phyloP scores from a whole-genome alignment of 30 jellyfish, hydroid and myxozoan species.

The Pseudorhiza aurosa region DNA sequence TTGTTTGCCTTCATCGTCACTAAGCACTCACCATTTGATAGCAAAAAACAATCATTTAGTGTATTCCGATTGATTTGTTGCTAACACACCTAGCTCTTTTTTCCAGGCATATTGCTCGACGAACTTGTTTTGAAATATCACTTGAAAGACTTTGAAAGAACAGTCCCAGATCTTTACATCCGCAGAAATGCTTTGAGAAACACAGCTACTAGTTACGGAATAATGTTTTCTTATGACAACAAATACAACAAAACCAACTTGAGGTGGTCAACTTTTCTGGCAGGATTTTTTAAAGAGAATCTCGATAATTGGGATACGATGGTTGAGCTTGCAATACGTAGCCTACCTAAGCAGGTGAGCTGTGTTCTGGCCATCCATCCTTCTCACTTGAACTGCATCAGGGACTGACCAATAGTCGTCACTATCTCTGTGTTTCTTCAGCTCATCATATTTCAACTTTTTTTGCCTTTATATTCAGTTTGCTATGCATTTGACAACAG shows the following conservation, averaged over 20 bases:
- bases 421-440: too few relatives aligned
- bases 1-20: neutral
- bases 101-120: slow-evolving; percentile 38
- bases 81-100: neutral
- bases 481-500: too few relatives aligned
- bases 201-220: slow-evolving; percentile 40
- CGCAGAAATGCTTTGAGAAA: slow-evolving; percentile 15
- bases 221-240: slow-evolving; percentile 1
- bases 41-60: too few relatives aligned
- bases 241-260: slow-evolving; percentile 7
- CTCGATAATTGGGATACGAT: slow-evolving; percentile 33
- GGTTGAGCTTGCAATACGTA: slow-evolving; percentile 13
- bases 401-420: too few relatives aligned
- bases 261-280: slow-evolving; percentile 31
- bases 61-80: too few relatives aligned
- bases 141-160: neutral
- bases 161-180: neutral
- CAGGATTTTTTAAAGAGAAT: slow-evolving; percentile 36
- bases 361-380: neutral
- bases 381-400: too few relatives aligned
- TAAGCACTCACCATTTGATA: too few relatives aligned
- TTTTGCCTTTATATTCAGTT: too few relatives aligned
- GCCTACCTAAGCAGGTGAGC: slow-evolving; percentile 24
- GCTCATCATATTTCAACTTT: too few relatives aligned
- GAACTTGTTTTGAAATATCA: slow-evolving; percentile 14